Conservation (phyloP, 64 coral and sea anemone species). For the Porites lutea region DNA sequence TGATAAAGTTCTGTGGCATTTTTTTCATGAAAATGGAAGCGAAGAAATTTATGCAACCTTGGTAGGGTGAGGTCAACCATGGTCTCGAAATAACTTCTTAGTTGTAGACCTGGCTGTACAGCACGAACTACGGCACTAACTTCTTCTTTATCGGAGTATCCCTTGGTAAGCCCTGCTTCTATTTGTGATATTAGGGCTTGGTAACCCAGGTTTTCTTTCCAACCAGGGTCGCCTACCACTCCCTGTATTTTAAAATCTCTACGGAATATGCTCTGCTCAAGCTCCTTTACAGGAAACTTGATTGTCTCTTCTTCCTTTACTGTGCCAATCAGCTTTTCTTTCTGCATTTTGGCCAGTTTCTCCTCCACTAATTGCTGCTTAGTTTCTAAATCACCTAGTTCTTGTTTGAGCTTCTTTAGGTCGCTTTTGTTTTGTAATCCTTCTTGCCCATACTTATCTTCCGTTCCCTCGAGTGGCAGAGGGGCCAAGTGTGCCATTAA, state of each 20-base stretch:
- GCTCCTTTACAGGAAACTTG: no score
- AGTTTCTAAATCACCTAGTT: no score
- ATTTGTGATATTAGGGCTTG: not conserved
- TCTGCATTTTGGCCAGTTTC: no score
- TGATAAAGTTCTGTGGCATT: no score
- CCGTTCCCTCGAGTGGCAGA: not conserved
- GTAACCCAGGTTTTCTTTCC: conserved; percentile 38
- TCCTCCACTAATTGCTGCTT: no score
- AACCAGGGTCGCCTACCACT: conserved; percentile 12
- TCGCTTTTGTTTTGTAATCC: not conserved
- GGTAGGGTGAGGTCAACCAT: conserved; percentile 21
- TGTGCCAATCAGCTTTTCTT: no score
- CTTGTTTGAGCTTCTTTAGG: not conserved
- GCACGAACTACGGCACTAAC: conserved; percentile 56
- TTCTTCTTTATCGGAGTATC: conserved; percentile 50
- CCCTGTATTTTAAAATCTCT: conserved; percentile 67
- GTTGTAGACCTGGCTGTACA: conserved; percentile 29
- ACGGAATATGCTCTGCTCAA: no score
- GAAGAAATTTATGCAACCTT: conserved; percentile 64
- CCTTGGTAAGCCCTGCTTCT: conserved; percentile 24
- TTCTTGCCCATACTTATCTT: not conserved
- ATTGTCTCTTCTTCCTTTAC: no score
- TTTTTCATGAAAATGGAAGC: no score
- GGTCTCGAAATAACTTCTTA: conserved; percentile 45
- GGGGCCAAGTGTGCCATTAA: not conserved